phyloP scores from a whole-genome alignment of 2,888 invertebrate genomes.

The Ctena decussata region DNA sequence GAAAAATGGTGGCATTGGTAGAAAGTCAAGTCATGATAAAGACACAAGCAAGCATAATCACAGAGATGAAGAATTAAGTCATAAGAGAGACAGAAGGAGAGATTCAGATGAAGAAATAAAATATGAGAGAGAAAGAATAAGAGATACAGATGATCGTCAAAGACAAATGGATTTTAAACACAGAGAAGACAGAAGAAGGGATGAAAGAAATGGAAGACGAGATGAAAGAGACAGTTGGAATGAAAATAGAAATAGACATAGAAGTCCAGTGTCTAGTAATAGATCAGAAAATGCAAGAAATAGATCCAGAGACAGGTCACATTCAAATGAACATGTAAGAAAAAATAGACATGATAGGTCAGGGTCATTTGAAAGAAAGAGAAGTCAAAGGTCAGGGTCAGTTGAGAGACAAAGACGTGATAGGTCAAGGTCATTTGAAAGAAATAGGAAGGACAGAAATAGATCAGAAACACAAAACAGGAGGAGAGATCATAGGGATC shows the following conservation, averaged over 20 bases:
- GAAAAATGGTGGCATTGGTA: slow-evolving; percentile 42
- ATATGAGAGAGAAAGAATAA: not conserved
- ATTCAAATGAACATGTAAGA: not conserved
- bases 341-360: slow-evolving; percentile 22
- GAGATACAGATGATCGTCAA: too few relatives aligned
- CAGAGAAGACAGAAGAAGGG: not conserved
- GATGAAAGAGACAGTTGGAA: not conserved
- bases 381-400: slow-evolving; percentile 18
- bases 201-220: not conserved
- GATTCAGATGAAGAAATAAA: not conserved
- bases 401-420: not conserved
- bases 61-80: slow-evolving; percentile 2
- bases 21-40: slow-evolving; percentile 28
- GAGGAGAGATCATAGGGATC: slow-evolving; percentile 1
- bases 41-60: not conserved
- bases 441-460: not conserved
- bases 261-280: not conserved
- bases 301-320: slow-evolving; percentile 11
- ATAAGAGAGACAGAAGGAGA: not conserved
- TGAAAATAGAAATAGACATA: slow-evolving; percentile 6
- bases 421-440: not conserved
- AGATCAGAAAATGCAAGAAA: slow-evolving; percentile 11
- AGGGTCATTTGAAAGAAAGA: slow-evolving; percentile 6
- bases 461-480: not conserved
- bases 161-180: not conserved